These are phyloP conservation scores for Ia io DNA, from an alignment of 2,113 vertebrate genomes.

Conservation along the genomic window DNA sequence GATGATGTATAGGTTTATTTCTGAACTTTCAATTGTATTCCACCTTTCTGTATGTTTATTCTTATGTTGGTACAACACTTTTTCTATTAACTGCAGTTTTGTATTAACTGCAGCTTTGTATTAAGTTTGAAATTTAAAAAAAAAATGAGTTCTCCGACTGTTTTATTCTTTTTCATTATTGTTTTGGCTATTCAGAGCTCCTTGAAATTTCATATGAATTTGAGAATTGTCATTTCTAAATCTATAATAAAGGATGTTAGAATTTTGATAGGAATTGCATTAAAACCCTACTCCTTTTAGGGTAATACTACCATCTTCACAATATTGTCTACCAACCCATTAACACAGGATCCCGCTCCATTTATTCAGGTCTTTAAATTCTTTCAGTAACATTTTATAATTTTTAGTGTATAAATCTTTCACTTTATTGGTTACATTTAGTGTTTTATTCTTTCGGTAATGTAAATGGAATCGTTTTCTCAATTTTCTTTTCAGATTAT, in stretches of 20 bases:
- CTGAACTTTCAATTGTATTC: background rate
- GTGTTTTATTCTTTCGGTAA: background rate
- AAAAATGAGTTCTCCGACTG: background rate
- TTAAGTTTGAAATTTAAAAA: background rate
- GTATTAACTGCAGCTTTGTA: background rate
- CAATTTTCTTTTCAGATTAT: background rate
- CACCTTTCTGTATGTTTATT: background rate
- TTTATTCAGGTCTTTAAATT: background rate
- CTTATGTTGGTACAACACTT: background rate
- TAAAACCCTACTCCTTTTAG: background rate
- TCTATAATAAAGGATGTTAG: background rate
- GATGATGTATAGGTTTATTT: background rate
- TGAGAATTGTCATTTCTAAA: background rate
- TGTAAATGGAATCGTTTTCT: background rate
- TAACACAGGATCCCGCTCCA: background rate
- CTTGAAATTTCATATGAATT: background rate
- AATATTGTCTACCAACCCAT: background rate
- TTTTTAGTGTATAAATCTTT: background rate
- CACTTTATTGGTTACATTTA: background rate
- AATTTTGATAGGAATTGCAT: background rate
- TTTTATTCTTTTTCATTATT: background rate
- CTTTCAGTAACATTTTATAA: background rate
- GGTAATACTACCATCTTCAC: background rate
- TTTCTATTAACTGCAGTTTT: background rate
- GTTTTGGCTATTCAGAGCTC: background rate